Percentiles rank a stretch among this genome's conserved stretches.
These are phyloP conservation scores for Osmerus mordax DNA, from an alignment of 2,113 vertebrate genomes.

Conservation along the genomic window DNA sequence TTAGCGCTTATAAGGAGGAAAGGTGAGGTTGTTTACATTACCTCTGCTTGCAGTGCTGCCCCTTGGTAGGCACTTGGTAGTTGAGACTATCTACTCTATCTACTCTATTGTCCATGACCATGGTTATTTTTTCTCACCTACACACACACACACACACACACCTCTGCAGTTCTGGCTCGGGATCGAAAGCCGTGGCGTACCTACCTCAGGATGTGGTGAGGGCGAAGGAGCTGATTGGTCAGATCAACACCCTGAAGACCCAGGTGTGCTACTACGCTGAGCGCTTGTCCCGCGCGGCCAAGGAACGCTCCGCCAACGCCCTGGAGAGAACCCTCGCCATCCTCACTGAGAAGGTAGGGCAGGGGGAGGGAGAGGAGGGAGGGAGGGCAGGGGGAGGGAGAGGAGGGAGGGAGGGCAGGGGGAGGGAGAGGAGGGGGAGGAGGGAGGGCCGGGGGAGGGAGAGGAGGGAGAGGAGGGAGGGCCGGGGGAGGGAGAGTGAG, in stretches of 20 bases:
- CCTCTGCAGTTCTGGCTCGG: conserved; percentile 71
- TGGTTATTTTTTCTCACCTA: not conserved
- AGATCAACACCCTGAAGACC: conserved; percentile 96
- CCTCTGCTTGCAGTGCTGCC: not conserved
- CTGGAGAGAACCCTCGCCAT: conserved; percentile 94
- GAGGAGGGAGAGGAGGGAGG: too few relatives aligned
- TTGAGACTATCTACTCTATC: too few relatives aligned
- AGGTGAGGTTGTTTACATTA: conserved; percentile 79
- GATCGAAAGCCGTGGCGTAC: conserved; percentile 83
- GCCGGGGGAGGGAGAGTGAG: too few relatives aligned
- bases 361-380: not conserved
- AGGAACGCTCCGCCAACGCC: conserved; percentile 91
- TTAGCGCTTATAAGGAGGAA: conserved; percentile 90
- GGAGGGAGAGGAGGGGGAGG: too few relatives aligned
- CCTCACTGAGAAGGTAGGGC: conserved; percentile 91
- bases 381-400: not conserved
- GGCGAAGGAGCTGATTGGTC: conserved; percentile 95
- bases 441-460: too few relatives aligned
- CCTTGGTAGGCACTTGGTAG: too few relatives aligned
- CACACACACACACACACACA: not conserved
- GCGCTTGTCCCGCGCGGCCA: conserved; percentile 90
- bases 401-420: too few relatives aligned
- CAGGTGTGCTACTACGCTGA: conserved; percentile 98
- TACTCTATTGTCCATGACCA: too few relatives aligned
- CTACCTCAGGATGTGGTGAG: conserved; percentile 90